These are phyloP conservation scores for Merodon equestris DNA, from an alignment of 2,888 invertebrate genomes.

Conservation along the genomic window DNA sequence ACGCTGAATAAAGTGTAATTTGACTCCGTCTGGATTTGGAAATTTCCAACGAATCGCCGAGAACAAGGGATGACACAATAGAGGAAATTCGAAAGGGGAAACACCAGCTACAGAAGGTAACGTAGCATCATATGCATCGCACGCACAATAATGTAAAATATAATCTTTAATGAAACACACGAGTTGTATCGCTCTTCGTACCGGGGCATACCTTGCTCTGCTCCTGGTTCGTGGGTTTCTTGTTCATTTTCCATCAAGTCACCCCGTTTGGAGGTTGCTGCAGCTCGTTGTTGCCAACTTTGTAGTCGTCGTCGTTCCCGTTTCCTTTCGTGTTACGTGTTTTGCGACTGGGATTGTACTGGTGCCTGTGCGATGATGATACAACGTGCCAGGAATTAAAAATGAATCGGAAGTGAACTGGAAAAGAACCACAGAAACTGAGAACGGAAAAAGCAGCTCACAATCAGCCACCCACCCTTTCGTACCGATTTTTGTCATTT, in stretches of 20 bases:
- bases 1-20: slow-evolving; percentile 60
- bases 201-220: slow-evolving; percentile 23
- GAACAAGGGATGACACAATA: not conserved
- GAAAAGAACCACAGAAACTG: slow-evolving; percentile 52
- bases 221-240: slow-evolving; percentile 17
- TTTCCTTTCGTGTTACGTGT: not conserved
- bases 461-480: slow-evolving; percentile 34
- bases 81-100: not conserved
- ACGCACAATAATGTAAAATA: slow-evolving; percentile 40
- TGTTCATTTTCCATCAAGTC: slow-evolving; percentile 10
- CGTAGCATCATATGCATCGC: slow-evolving; percentile 1
- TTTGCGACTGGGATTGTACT: too few relatives aligned
- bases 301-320: too few relatives aligned
- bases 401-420: slow-evolving; percentile 62
- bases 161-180: slow-evolving; percentile 61
- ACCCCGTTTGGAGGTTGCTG: not conserved
- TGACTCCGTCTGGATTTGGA: slow-evolving; percentile 53
- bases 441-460: slow-evolving; percentile 53
- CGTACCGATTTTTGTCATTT: too few relatives aligned
- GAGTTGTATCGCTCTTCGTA: not conserved
- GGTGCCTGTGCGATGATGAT: slow-evolving; percentile 24
- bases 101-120: slow-evolving; percentile 3
- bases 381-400: slow-evolving; percentile 60
- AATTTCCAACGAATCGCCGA: slow-evolving; percentile 26
- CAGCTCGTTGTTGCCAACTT: not conserved